Conservation (phyloP, 2,888 invertebrate genomes). For the Scaptomyza cyrtandrae region DNA sequence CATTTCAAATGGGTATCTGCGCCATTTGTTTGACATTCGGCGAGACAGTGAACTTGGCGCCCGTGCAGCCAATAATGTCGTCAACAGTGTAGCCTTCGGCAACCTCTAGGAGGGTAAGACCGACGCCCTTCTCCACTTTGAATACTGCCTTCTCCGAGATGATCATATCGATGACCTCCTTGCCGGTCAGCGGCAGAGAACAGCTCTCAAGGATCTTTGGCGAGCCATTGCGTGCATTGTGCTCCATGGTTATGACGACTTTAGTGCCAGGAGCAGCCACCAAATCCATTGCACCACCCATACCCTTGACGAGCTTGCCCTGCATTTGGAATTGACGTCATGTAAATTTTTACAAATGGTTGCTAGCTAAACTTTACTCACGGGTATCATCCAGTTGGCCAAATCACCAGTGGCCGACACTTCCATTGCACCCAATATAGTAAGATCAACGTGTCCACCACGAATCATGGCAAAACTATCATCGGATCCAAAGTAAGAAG, state of each 20-base stretch:
- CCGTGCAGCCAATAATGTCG: constrained; percentile 93
- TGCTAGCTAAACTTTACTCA: constrained; percentile 84
- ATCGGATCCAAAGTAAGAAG: constrained; percentile 97
- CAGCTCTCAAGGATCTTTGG: constrained; percentile 96
- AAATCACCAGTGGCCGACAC: constrained; percentile 98
- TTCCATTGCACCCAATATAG: constrained; percentile 99
- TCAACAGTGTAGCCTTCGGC: constrained; percentile 94
- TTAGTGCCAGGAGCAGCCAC: constrained; percentile 94
- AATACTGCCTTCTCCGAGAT: constrained; percentile 99
- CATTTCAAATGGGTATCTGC: constrained; percentile 84
- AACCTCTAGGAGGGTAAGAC: constrained; percentile 93
- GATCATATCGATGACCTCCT: constrained; percentile 96
- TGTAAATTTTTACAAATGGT: neutral
- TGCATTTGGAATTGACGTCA: constrained; percentile 77
- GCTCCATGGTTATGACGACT: constrained; percentile 99
- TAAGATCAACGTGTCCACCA: constrained; percentile 98
- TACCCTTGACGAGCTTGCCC: constrained; percentile 98
- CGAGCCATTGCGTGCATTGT: constrained; percentile 94
- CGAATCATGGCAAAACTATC: constrained; percentile 99
- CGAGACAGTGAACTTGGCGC: constrained; percentile 93
- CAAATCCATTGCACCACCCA: constrained; percentile 99
- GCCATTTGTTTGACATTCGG: constrained; percentile 93
- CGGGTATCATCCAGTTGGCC: constrained; percentile 99
- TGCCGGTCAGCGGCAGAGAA: constrained; percentile 96
- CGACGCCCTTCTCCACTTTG: constrained; percentile 92